Base-by-base conservation (phyloP, 2,113 vertebrate species). In the Bufo bufo region DNA sequence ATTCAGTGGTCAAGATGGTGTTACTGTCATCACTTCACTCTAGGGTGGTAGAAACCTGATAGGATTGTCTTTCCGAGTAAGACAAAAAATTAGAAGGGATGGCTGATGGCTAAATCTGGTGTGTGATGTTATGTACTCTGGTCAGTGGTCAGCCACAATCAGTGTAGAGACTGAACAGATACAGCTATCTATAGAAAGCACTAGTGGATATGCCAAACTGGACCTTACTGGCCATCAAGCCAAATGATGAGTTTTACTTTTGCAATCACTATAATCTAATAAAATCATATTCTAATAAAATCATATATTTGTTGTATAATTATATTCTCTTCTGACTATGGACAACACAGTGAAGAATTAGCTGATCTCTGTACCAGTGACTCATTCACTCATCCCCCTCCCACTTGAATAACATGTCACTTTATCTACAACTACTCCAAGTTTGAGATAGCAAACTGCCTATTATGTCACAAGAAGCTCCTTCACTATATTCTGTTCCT, bases 371-470 rank as follows among this genome's bases (percentile, higher is more conserved):
- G 81, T 83, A 83, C 43, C 61, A 65, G 17, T 49, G 47, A 17
- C 63, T 69, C 63, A 54, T 33, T 43, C 10, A 6, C 12, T 52
- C 14, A 47, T 8, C 43, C 10, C 61, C 81, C 63, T 49, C 45
- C 47, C 81, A 14, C 47, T 52, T 66, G n/a, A 84, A 33, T 66
- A n/a, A 52, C 65, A 69, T 33, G 45, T 54, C 82, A 14, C 82
- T 84, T 84, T 84, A 84, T 84, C 82, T 84, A 4, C 12, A 63
- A 83, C 82, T 83, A 69, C 81, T 83, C 65, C 14, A 84, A 71
- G 49, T 71, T 17, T 84, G n/a, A 83, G 81, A 84, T 84, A 69
- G 65, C 63, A 84, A 84, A 66, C 49, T 69, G 47, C 17, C 71
- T 72, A 72, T 75, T 74, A 85, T 85, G 69, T 45, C 66, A 58